A percentile compares a stretch with the other conserved stretches of the same genome.
phyloP scores from a whole-genome alignment of 2,113 vertebrate genomes.

The Spheniscus mendiculus region DNA sequence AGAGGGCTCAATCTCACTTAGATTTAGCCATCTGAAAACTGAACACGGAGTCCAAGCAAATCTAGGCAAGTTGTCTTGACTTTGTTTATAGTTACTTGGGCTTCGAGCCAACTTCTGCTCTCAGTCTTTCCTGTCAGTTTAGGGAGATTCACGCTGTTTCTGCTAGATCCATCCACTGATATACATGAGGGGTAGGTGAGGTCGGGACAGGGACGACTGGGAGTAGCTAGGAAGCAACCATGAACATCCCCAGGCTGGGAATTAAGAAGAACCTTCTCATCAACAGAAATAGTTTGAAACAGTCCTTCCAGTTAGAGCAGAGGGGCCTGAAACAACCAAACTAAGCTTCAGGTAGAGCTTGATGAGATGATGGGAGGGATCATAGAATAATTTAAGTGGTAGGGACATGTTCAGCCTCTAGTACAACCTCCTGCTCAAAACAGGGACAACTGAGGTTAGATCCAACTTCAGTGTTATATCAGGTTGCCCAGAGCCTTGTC shows the following conservation, averaged over 20 bases:
- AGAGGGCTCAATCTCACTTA: background rate
- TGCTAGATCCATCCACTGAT: background rate
- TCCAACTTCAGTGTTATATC: background rate
- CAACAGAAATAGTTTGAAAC: background rate
- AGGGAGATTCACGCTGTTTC: background rate
- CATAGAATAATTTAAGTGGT: background rate
- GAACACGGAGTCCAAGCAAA: background rate
- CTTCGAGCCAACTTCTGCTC: background rate
- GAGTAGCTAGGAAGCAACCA: background rate
- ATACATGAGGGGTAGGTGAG: background rate
- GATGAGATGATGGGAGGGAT: background rate
- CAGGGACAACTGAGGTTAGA: background rate
- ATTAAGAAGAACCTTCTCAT: background rate
- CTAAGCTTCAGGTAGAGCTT: background rate
- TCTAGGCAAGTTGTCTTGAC: background rate
- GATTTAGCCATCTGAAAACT: background rate
- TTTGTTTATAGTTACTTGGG: background rate
- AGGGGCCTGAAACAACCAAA: background rate
- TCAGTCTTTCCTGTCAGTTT: background rate
- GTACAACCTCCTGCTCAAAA: background rate
- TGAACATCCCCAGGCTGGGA: background rate
- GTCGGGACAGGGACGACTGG: background rate
- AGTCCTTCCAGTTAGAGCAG: background rate
- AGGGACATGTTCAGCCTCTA: background rate
- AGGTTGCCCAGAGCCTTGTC: background rate